Evolutionary conservation across 2,888 invertebrate species (phyloP).

Genomic region (Thysanoteuthis rhombus): DNA sequence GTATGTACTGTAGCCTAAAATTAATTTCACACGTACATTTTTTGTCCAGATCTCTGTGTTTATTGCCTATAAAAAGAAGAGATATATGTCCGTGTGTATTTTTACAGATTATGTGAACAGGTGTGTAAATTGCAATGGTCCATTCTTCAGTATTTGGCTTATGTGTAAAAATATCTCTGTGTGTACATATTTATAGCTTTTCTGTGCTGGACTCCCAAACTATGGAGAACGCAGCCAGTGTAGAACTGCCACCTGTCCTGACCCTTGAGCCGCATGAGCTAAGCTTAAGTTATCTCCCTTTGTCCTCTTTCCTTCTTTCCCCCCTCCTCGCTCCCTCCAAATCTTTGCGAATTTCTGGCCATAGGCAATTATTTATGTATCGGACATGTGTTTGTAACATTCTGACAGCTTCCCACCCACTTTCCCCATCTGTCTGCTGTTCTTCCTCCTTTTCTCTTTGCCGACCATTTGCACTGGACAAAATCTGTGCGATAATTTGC

Average conservation of each 20-base stretch:
- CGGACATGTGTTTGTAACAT: slow-evolving; percentile 12
- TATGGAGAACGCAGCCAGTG: not conserved
- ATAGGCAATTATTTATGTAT: slow-evolving; percentile 12
- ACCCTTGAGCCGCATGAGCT: not conserved
- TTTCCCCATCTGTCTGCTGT: not conserved
- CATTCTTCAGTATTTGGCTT: not conserved
- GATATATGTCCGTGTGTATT: not conserved
- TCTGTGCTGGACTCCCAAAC: not conserved
- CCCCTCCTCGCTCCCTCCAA: not conserved
- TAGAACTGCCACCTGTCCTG: not conserved
- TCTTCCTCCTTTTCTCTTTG: not conserved
- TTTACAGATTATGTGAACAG: not conserved
- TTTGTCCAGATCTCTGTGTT: not conserved
- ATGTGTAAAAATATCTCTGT: not conserved
- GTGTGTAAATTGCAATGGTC: not conserved
- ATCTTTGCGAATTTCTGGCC: not conserved
- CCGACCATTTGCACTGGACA: not conserved
- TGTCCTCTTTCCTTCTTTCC: not conserved
- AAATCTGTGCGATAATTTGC: not conserved
- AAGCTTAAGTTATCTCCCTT: not conserved
- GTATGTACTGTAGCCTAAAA: not conserved
- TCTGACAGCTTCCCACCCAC: not conserved
- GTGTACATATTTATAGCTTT: not conserved
- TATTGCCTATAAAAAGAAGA: not conserved
- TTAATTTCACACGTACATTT: not conserved